A percentile compares a stretch with the other conserved stretches of the same genome.
Conservation (phyloP, 2,888 invertebrate genomes). For the Philaethria dido region DNA sequence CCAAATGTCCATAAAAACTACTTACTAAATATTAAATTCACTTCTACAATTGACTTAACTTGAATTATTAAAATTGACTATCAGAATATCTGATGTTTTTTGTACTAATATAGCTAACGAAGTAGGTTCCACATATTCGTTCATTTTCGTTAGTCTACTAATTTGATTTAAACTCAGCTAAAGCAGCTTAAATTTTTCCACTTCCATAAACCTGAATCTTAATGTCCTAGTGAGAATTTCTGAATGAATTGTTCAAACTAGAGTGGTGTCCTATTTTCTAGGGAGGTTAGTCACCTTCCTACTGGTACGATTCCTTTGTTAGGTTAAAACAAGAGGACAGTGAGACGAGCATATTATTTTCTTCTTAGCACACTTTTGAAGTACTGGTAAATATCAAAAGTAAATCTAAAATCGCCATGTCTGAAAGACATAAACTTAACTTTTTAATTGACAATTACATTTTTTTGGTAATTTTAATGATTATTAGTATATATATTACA, state of each 20-base stretch:
- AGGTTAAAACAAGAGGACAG: constrained; percentile 28
- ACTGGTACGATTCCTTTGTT: constrained; percentile 35
- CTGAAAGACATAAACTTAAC: no score
- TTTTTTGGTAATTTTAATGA: no score
- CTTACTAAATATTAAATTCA: background rate
- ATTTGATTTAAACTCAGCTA: constrained; percentile 15
- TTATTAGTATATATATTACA: background rate
- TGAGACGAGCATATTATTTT: constrained; percentile 26
- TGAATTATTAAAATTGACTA: background rate
- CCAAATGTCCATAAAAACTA: background rate
- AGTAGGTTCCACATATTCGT: background rate
- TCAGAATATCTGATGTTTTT: background rate
- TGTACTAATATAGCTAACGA: background rate
- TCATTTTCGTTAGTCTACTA: background rate
- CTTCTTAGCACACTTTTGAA: background rate
- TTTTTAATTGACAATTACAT: no score
- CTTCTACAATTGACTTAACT: background rate
- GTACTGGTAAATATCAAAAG: background rate
- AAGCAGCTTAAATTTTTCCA: constrained; percentile 19
- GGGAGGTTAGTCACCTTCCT: constrained; percentile 38
- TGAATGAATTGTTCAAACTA: constrained; percentile 33
- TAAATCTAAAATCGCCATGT: background rate
- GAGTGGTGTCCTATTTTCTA: constrained; percentile 33
- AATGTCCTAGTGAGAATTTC: constrained; percentile 22
- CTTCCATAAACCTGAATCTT: constrained; percentile 17